Base-by-base conservation (phyloP, 2,113 vertebrate species). In the Saiga tatarica region DNA sequence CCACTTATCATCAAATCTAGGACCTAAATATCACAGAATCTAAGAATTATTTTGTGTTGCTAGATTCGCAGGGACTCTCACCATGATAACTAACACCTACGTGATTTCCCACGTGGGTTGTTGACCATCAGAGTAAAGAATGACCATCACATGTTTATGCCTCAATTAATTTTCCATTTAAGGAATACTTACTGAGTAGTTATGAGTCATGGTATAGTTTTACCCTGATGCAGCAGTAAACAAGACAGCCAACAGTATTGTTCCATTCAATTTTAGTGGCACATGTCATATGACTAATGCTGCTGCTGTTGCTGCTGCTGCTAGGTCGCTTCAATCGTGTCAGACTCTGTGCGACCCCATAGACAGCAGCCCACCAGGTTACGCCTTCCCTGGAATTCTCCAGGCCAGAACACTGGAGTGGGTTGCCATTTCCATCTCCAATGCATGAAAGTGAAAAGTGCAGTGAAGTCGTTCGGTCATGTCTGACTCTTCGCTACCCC, bases 321-420 rank as follows among this genome's bases (percentile, higher is more conserved):
- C 60, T 30, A 15, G 12, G 28, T 30, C 5, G 1, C 28, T 30
- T 62, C 28, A 62, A 13, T 30, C 0, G 1, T 62, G 60, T 30
- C 28, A 1, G 14, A 62, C 60, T 3, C 60, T 62, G 59, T 62
- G 60, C 0, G 2, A 30, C 60, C 13, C 28, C 60, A 30, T 3
- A 62, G 60, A 62, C 0, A 3, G 28, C 60, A 62, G 28, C 60
- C 13, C 60, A 30, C 13, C 6, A 62, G 28, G 13, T 15, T 62
- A 30, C 0, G 0, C 60, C 3, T 0, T 62, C 60, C 60, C 28
- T 30, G 28, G 60, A 5, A 62, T 62, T 62, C 13, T 62, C 28
- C 28, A 30, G 60, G 28, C 13, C 1, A 62, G 60, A 62, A 62
- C 60, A 15, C 28, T 15, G 60, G 28, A 30, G 28, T 62, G 60